Base-by-base conservation (phyloP, 53 echinoderm and acorn worm genomes). In the Crossaster papposus region DNA sequence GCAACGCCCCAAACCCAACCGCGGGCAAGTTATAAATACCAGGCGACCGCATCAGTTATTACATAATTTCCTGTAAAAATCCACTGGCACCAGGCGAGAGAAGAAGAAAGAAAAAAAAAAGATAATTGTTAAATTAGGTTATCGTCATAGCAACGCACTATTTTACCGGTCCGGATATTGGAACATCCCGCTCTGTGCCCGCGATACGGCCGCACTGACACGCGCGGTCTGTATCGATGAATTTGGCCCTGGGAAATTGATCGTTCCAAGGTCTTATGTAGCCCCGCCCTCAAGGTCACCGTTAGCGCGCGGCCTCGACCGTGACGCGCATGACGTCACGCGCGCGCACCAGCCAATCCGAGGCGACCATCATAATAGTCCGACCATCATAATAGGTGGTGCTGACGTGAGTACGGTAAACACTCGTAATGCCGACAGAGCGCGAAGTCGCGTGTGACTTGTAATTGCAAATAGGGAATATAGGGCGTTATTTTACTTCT, bases 261-360 rank as follows among this genome's bases (percentile, higher is more conserved):
- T 77, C 18, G 14, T 86, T 55, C 86, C 86, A 86, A 86, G 86
- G 86, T 31, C 73, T 30, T n/a, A 28, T 24, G 8, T 32, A 13
- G 20, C 8, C 54, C 33, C 65, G 20, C 31, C 44, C 58, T 55
- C 74, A 86, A 86, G 86, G 86, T 58, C 86, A 76, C 62, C 29
- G 85, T 77, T n/a, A n/a, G 86, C 86, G n/a, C 55, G 36, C 76
- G 86, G 76, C 86, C 86, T 86, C 86, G 86, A 86, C 86, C 58
- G n/a, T 63, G 76, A 55, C 26, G 77, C 58, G 86, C 35, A 86
- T 86, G 54, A 77, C 76, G 86, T 77, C 76, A 86, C 32, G 51
- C 15, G 55, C 62, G 54, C 37, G n/a, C 28, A n/a, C 33, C 13
- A 55, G 58, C 58, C 62, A 31, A 80, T 55, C 54, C 29, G 80